These are phyloP conservation scores for Polylopha cassiicola DNA, from an alignment of 2,888 invertebrate species.

Conservation along the genomic window DNA sequence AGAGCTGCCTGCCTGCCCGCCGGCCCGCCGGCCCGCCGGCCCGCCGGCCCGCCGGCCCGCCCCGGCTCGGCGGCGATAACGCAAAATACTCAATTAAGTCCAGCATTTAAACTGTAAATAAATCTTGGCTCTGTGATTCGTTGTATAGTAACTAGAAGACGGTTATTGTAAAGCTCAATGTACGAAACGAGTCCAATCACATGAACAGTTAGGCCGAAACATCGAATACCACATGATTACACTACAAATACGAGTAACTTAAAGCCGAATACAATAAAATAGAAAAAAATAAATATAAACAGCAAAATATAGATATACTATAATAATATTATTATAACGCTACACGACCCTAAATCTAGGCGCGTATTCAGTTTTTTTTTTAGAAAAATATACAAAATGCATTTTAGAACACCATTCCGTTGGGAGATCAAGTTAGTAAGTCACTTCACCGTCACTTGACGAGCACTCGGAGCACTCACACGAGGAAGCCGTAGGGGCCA, in stretches of 20 bases:
- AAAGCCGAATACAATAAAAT: constrained; percentile 33
- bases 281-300: constrained; percentile 42
- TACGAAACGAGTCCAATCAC: too few species aligned
- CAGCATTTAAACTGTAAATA: constrained; percentile 32
- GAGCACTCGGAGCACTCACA: constrained; percentile 65
- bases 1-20: too few species aligned
- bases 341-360: constrained; percentile 46
- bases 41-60: too few species aligned
- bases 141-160: constrained; percentile 44
- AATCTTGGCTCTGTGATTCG: constrained; percentile 45
- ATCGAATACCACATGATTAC: constrained; percentile 26
- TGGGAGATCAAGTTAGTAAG: constrained; percentile 39
- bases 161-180: too few species aligned
- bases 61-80: too few species aligned
- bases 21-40: too few species aligned
- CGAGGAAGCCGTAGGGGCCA: constrained; percentile 86
- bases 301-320: constrained; percentile 48
- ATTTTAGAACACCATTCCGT: constrained; percentile 37
- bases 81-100: constrained; percentile 19
- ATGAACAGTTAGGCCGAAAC: constrained; percentile 11
- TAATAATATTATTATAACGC: constrained; percentile 43
- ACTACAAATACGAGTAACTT: constrained; percentile 34
- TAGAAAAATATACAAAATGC: constrained; percentile 76
- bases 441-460: constrained; percentile 32
- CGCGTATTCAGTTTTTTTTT: constrained; percentile 59